Conservation (phyloP, 2,113 vertebrate genomes). For the Tamias sibiricus region DNA sequence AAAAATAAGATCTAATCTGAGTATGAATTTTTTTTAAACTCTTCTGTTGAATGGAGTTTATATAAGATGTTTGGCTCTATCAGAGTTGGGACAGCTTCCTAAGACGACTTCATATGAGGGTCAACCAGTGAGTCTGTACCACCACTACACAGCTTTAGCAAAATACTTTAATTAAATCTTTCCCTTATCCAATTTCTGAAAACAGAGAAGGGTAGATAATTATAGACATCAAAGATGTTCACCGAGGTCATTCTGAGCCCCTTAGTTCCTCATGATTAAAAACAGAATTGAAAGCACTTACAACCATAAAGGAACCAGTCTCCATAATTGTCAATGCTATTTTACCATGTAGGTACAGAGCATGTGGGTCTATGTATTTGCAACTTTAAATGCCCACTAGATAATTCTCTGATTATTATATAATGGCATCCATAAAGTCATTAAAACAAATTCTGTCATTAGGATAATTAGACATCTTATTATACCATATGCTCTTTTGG, state of each 20-base stretch:
- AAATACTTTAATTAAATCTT: not conserved
- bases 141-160: not conserved
- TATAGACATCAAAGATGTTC: not conserved
- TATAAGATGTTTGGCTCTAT: not conserved
- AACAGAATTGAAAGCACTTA: constrained; percentile 1
- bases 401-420: not conserved
- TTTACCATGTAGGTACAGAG: not conserved
- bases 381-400: not conserved
- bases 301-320: not conserved
- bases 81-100: not conserved
- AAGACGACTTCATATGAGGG: not conserved
- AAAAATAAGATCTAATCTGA: not conserved
- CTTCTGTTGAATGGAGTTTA: not conserved
- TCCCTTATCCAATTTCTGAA: not conserved
- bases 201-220: not conserved
- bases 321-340: not conserved
- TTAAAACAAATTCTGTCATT: not conserved
- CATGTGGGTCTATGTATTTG: no score
- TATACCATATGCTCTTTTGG: not conserved
- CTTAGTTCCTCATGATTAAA: not conserved
- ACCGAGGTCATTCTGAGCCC: not conserved
- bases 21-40: not conserved
- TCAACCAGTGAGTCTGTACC: no score
- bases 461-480: not conserved
- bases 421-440: not conserved